Conservation (phyloP, 2,113 vertebrate genomes). For the rabbit (Oryctolagus cuniculus) region DNA sequence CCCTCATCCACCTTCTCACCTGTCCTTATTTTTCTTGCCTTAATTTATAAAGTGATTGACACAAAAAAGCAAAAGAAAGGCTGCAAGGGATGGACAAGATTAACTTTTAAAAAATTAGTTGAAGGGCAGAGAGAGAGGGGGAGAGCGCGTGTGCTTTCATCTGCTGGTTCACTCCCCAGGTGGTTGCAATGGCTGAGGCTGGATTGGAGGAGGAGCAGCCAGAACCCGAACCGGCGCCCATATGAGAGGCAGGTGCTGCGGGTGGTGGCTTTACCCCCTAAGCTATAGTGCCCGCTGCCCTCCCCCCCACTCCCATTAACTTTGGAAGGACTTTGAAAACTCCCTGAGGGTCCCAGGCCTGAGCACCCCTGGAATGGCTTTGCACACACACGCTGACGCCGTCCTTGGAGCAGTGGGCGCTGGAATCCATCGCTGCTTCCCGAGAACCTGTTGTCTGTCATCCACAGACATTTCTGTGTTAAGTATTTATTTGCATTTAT, state of each 20-base stretch:
- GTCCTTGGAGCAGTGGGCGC: background rate
- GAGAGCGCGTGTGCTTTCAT: too few relatives aligned
- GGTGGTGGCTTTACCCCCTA: too few relatives aligned
- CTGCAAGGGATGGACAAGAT: background rate
- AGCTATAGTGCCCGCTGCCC: too few relatives aligned
- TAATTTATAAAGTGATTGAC: conserved; percentile 19
- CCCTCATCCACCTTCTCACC: background rate
- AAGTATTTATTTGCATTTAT: conserved; percentile 81
- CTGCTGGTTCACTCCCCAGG: too few relatives aligned
- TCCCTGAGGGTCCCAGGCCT: background rate
- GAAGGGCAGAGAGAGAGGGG: too few relatives aligned
- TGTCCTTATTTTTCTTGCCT: conserved; percentile 1
- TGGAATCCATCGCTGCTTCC: conserved; percentile 45
- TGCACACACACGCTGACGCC: background rate
- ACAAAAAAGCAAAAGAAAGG: background rate
- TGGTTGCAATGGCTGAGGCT: too few relatives aligned
- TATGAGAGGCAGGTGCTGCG: too few relatives aligned
- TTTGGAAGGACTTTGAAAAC: background rate
- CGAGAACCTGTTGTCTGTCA: conserved; percentile 71
- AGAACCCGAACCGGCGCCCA: too few relatives aligned
- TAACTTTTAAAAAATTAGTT: background rate
- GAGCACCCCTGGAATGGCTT: background rate
- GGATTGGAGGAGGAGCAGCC: too few relatives aligned
- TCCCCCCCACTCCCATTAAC: background rate
- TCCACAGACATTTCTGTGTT: conserved; percentile 66